Base-by-base conservation (phyloP, 1,140 invertebrate species). In the Amyelois transitella region DNA sequence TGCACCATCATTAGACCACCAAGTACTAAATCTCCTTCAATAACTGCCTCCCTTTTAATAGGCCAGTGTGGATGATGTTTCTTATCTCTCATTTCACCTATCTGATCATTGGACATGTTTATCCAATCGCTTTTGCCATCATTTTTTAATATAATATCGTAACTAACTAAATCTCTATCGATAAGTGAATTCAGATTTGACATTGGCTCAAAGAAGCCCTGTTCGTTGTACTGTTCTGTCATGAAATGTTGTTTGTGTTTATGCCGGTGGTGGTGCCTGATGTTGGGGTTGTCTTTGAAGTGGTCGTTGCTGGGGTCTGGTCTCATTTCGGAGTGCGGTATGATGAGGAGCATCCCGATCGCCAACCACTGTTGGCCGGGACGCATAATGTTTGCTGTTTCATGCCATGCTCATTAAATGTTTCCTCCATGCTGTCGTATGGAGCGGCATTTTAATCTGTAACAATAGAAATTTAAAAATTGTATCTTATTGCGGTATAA, bases 1-100 rank as follows among this genome's bases (percentile, higher is more conserved):
- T 98, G 96, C 1, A 86, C 81, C 83, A 98, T 98, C 95, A 98
- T 98, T 2, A 98, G 88, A 0, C 96, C 97, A 2, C 97, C 97
- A 0, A 99, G 84, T 0, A 95, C 91, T 0, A 96, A 79, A 63
- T 97, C 93, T 0, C 96, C 97, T 72, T 96, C 94, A 1, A 98
- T 93, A 0, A 94, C 92, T 0, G 96, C 94, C 66, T 96, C 94
- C 51, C 93, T 91, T 69, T 97, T 97, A 1, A 96, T 91, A 0
- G 96, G 96, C 96, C 97, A 97, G 45, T 85, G 83, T 19, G 70
- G 68, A 20, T 62, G 74, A 56, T 81, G 71, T 47, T 85, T 86
- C 58, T 86, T 84, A 45, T 86, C 77, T 19, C 82, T 82, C 48
- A 84, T 19, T 43, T 84, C 82, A 2, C 70, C 72, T 2, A 81